Conservation (phyloP, 2,797 vertebrate species). For the Hoplostethus mediterraneus region DNA sequence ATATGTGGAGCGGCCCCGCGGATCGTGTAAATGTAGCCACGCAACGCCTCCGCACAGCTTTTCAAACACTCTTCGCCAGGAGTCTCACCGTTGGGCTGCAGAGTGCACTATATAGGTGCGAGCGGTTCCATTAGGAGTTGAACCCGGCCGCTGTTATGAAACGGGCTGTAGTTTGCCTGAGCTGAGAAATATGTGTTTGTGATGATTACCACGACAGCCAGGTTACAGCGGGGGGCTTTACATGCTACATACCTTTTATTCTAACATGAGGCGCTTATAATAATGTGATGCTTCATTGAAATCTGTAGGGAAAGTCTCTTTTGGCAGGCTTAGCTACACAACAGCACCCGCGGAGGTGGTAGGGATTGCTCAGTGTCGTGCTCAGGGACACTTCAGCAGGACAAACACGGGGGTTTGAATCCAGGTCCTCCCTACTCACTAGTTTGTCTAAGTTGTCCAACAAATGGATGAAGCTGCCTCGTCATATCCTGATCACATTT, state of each 20-base stretch:
- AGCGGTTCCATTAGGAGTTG: slow-evolving; percentile 44
- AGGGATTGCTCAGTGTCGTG: slow-evolving; percentile 13
- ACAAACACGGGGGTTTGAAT: too few relatives aligned
- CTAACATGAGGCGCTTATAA: slow-evolving; percentile 10
- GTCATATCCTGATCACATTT: too few relatives aligned
- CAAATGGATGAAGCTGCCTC: too few relatives aligned
- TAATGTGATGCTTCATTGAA: slow-evolving; percentile 50
- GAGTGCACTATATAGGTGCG: slow-evolving; percentile 28
- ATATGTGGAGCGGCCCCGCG: slow-evolving; percentile 44
- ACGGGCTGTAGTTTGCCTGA: slow-evolving; percentile 21
- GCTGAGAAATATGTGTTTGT: slow-evolving; percentile 31
- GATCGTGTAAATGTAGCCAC: slow-evolving; percentile 58
- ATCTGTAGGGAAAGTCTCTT: slow-evolving; percentile 23
- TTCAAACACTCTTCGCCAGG: slow-evolving; percentile 51
- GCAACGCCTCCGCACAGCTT: slow-evolving; percentile 60
- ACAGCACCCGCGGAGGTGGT: slow-evolving; percentile 22
- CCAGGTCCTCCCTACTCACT: too few relatives aligned
- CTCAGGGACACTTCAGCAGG: slow-evolving; percentile 50
- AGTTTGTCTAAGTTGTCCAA: too few relatives aligned
- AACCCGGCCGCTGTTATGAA: slow-evolving; percentile 34
- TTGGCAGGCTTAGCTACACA: slow-evolving; percentile 30
- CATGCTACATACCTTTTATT: slow-evolving; percentile 54
- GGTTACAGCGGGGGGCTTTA: slow-evolving; percentile 2
- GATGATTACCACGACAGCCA: slow-evolving; percentile 36
- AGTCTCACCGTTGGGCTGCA: slow-evolving; percentile 29